A percentile compares a stretch with the other conserved stretches of the same genome.
These are phyloP conservation scores for Brotula barbata DNA, from an alignment of 2,797 vertebrate species.

Conservation along the genomic window DNA sequence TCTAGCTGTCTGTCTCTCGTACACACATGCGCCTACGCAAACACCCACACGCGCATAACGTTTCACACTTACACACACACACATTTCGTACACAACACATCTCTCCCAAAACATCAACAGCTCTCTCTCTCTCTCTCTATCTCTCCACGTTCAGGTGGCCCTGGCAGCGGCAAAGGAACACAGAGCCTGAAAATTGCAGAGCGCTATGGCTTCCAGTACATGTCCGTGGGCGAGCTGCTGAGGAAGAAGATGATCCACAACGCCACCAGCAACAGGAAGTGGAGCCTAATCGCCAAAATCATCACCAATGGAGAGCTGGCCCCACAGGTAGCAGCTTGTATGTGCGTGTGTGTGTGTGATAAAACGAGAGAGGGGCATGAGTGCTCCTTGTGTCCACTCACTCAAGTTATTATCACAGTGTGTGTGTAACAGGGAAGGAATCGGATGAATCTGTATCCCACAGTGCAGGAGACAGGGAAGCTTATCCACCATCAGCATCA, in stretches of 20 bases:
- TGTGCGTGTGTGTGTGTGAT: slow-evolving; percentile 8
- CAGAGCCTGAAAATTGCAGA: slow-evolving; percentile 97
- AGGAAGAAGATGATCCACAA: slow-evolving; percentile 97
- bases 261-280: slow-evolving; percentile 97
- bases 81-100: slow-evolving; percentile 34
- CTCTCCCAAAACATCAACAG: slow-evolving; percentile 33
- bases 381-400: slow-evolving; percentile 35
- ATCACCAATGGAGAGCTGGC: slow-evolving; percentile 98
- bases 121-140: slow-evolving; percentile 33
- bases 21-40: slow-evolving; percentile 43
- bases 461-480: slow-evolving; percentile 24
- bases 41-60: slow-evolving; percentile 59
- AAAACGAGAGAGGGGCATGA: slow-evolving; percentile 14
- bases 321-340: slow-evolving; percentile 85
- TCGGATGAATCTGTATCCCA: slow-evolving; percentile 52
- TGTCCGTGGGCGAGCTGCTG: slow-evolving; percentile 95
- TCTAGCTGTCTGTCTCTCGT: slow-evolving; percentile 39
- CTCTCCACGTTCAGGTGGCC: slow-evolving; percentile 82
- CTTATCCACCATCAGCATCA: slow-evolving; percentile 47
- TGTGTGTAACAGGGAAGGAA: slow-evolving; percentile 52
- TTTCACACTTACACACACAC: slow-evolving; percentile 57
- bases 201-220: slow-evolving; percentile 93
- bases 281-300: slow-evolving; percentile 98
- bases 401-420: slow-evolving; percentile 45
- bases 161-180: slow-evolving; percentile 97